Percentiles rank a stretch among this genome's conserved stretches.
Conservation (phyloP, 2,888 invertebrate species). For the Siphonodentalium dalli region DNA sequence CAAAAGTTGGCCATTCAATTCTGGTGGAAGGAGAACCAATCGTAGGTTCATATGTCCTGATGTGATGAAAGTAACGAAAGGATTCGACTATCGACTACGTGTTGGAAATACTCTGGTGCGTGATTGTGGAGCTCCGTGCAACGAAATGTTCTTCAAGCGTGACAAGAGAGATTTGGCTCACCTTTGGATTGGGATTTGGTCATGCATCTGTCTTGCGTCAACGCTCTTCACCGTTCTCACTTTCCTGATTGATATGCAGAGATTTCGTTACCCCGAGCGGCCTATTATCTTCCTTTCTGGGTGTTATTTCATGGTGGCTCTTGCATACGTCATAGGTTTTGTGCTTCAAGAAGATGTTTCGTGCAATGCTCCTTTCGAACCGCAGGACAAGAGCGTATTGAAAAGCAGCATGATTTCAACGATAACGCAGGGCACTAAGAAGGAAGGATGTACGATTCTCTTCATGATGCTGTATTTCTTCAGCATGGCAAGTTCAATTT, state of each 20-base stretch:
- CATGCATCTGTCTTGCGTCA: conserved; percentile 85
- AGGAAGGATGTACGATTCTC: conserved; percentile 81
- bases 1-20: background rate
- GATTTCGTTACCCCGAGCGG: conserved; percentile 96
- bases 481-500: conserved; percentile 94
- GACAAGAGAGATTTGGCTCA: conserved; percentile 81
- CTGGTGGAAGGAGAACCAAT: background rate
- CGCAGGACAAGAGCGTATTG: conserved; percentile 14
- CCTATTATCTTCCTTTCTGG: conserved; percentile 96
- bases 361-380: conserved; percentile 56
- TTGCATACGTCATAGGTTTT: conserved; percentile 80
- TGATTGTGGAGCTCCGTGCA: conserved; percentile 77
- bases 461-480: conserved; percentile 94
- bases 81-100: conserved; percentile 81
- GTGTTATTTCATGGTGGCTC: conserved; percentile 93
- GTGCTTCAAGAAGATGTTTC: conserved; percentile 55
- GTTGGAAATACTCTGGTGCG: conserved; percentile 57
- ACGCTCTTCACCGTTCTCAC: conserved; percentile 84
- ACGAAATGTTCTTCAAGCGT: conserved; percentile 88
- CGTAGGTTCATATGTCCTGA: conserved; percentile 80
- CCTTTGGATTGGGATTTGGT: conserved; percentile 94
- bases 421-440: conserved; percentile 73
- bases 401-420: conserved; percentile 24
- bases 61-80: conserved; percentile 82
- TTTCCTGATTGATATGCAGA: conserved; percentile 90